These are phyloP conservation scores for Eledone cirrhosa DNA, from an alignment of 2,888 invertebrate genomes.

Conservation along the genomic window DNA sequence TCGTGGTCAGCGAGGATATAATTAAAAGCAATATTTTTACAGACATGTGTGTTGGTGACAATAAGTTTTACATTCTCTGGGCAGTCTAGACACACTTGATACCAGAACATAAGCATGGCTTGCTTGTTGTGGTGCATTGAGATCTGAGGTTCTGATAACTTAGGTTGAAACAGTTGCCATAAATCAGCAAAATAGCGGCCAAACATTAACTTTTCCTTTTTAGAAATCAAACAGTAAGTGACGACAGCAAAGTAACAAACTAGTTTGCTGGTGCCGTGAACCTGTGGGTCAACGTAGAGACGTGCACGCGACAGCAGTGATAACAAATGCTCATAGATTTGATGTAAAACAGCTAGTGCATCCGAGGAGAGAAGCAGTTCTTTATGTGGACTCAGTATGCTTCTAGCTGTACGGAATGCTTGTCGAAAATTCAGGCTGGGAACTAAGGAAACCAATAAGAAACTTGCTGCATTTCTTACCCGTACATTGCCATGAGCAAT, in stretches of 20 bases:
- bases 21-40: slow-evolving; percentile 94
- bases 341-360: slow-evolving; percentile 72
- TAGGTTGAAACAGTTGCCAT: slow-evolving; percentile 94
- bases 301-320: slow-evolving; percentile 80
- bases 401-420: slow-evolving; percentile 77
- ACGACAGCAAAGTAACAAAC: slow-evolving; percentile 92
- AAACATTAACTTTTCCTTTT: slow-evolving; percentile 92
- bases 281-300: slow-evolving; percentile 74
- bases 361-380: slow-evolving; percentile 67
- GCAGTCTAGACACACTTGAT: slow-evolving; percentile 90
- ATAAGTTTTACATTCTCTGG: slow-evolving; percentile 91
- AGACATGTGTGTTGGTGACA: slow-evolving; percentile 85
- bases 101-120: slow-evolving; percentile 90
- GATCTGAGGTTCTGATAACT: slow-evolving; percentile 91
- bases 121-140: slow-evolving; percentile 96
- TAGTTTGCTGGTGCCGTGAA: slow-evolving; percentile 89
- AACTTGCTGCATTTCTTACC: slow-evolving; percentile 89
- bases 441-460: slow-evolving; percentile 87
- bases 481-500: slow-evolving; percentile 85
- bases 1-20: slow-evolving; percentile 96
- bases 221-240: slow-evolving; percentile 89
- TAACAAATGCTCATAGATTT: slow-evolving; percentile 66
- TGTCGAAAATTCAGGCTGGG: slow-evolving; percentile 91
- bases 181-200: slow-evolving; percentile 90
- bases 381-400: slow-evolving; percentile 71